Evolutionary conservation across 2,113 vertebrate genomes (phyloP).

Genomic region (Strix aluco): DNA sequence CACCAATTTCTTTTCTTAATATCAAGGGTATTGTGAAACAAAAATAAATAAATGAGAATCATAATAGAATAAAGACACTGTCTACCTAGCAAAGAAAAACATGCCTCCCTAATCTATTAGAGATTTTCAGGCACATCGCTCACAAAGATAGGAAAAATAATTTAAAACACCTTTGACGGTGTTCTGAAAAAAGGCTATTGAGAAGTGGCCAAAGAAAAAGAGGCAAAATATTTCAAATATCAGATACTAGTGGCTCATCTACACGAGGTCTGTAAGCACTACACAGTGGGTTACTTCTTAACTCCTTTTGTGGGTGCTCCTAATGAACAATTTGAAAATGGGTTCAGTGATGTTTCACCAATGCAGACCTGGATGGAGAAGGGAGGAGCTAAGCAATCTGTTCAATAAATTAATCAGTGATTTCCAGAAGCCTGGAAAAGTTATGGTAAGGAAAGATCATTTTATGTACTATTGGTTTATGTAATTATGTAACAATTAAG

Average conservation of each 20-base stretch:
- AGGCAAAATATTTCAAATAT: neutral
- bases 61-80: conserved; percentile 18
- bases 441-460: neutral
- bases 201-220: neutral
- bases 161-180: conserved; percentile 16
- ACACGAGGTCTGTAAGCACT: neutral
- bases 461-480: neutral
- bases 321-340: neutral
- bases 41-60: conserved; percentile 62
- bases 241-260: neutral
- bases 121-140: neutral
- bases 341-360: neutral
- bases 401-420: neutral
- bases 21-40: conserved; percentile 46
- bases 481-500: neutral
- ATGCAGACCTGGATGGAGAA: neutral
- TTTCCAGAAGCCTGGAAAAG: neutral
- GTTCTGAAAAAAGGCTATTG: neutral
- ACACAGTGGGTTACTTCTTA: neutral
- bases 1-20: conserved; percentile 61
- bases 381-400: neutral
- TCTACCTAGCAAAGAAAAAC: conserved; percentile 43
- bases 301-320: neutral
- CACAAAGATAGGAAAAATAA: conserved; percentile 8
- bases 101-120: neutral